Evolutionary conservation across 2,888 invertebrate species (phyloP).

Genomic region (Tubulanus polymorphus): DNA sequence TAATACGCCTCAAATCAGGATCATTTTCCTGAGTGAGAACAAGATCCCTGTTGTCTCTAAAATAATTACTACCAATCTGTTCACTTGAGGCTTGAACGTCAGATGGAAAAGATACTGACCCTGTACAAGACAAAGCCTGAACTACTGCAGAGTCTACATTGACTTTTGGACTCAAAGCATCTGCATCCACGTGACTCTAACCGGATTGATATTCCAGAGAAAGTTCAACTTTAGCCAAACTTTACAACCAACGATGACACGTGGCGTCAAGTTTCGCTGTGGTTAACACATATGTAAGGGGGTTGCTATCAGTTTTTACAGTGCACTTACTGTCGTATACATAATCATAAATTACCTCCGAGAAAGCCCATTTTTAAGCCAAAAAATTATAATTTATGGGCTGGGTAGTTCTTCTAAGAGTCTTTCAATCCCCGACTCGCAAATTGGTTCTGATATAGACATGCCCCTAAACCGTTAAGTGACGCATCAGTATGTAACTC

Average conservation of each 20-base stretch:
- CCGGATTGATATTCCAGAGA: neutral
- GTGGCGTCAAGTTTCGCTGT: neutral
- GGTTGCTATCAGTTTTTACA: neutral
- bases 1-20: too few species aligned
- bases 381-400: neutral
- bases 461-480: neutral
- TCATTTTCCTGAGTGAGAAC: too few species aligned
- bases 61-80: too few species aligned
- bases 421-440: neutral
- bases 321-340: neutral
- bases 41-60: too few species aligned
- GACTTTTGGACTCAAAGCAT: neutral
- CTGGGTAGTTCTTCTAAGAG: neutral
- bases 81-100: too few species aligned
- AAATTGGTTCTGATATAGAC: neutral
- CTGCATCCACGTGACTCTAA: neutral
- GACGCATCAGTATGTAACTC: neutral
- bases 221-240: neutral
- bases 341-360: neutral
- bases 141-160: neutral
- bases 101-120: too few species aligned
- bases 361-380: neutral
- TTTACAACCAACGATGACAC: neutral
- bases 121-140: too few species aligned
- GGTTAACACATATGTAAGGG: neutral